These are phyloP conservation scores for Microctenopoma steveboyesi DNA, from an alignment of 2,797 vertebrate species.

Conservation along the genomic window DNA sequence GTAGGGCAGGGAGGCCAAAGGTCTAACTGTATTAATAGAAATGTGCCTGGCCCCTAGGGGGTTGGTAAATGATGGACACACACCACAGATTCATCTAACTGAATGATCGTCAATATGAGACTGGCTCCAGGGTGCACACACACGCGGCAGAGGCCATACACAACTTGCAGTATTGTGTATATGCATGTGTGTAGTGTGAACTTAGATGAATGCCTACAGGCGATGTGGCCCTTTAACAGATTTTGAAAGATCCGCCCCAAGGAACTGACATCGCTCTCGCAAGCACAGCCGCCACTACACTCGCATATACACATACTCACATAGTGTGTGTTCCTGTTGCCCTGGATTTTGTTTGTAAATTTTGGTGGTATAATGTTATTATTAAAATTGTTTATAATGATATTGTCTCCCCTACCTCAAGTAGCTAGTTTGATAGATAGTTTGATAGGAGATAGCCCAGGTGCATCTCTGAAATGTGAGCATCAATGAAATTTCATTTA, in stretches of 20 bases:
- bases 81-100: constrained; percentile 46
- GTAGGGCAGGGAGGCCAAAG: constrained; percentile 27
- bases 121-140: constrained; percentile 5
- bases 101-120: constrained; percentile 53
- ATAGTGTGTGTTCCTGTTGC: neutral
- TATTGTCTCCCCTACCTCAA: neutral
- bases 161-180: constrained; percentile 8
- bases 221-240: constrained; percentile 35
- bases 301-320: neutral
- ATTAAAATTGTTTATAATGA: too few species aligned
- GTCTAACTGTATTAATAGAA: constrained; percentile 51
- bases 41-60: constrained; percentile 27
- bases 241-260: constrained; percentile 31
- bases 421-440: neutral
- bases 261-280: constrained; percentile 5
- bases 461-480: neutral
- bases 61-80: constrained; percentile 52
- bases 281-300: constrained; percentile 19
- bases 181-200: neutral
- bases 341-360: neutral
- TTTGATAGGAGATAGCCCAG: neutral
- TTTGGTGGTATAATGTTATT: neutral
- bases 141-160: neutral
- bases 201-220: constrained; percentile 20
- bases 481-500: neutral